Percentiles rank a stretch among this genome's conserved stretches.
Conservation (phyloP, 2,888 invertebrate species). For the Aphodius sticticus region DNA sequence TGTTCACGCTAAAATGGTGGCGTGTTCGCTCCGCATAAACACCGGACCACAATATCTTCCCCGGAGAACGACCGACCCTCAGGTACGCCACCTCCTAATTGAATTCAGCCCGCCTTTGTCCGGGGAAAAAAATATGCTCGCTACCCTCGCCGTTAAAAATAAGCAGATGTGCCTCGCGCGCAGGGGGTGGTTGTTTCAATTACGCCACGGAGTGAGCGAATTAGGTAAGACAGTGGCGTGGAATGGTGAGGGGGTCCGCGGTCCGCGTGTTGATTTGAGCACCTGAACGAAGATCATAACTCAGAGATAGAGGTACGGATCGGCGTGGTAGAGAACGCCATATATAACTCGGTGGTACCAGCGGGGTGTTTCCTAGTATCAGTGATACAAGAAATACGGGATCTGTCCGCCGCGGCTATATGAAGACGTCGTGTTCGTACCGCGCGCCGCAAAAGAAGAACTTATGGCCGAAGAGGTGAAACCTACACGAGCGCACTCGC, state of each 20-base stretch:
- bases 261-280: constrained; percentile 13
- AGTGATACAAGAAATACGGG: constrained; percentile 60
- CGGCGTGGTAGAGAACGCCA: constrained; percentile 47
- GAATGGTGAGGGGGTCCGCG: neutral
- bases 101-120: constrained; percentile 41
- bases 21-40: constrained; percentile 44
- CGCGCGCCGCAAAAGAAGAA: constrained; percentile 10
- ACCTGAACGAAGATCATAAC: constrained; percentile 20
- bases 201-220: constrained; percentile 13
- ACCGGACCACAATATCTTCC: constrained; percentile 15
- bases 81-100: constrained; percentile 41
- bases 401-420: constrained; percentile 56
- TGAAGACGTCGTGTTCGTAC: constrained; percentile 56
- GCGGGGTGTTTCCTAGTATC: constrained; percentile 60
- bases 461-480: constrained; percentile 17
- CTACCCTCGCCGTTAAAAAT: constrained; percentile 35
- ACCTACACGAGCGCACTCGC: constrained; percentile 18
- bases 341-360: constrained; percentile 58
- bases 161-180: constrained; percentile 36
- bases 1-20: constrained; percentile 42
- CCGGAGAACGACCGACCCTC: constrained; percentile 35
- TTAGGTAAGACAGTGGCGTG: constrained; percentile 18
- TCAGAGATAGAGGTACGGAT: constrained; percentile 12
- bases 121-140: constrained; percentile 31
- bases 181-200: constrained; percentile 20